Evolutionary conservation across 2,113 vertebrate species (phyloP), one percentile per base, ranked within the genome.

Genomic region (Trogon melanurus): DNA sequence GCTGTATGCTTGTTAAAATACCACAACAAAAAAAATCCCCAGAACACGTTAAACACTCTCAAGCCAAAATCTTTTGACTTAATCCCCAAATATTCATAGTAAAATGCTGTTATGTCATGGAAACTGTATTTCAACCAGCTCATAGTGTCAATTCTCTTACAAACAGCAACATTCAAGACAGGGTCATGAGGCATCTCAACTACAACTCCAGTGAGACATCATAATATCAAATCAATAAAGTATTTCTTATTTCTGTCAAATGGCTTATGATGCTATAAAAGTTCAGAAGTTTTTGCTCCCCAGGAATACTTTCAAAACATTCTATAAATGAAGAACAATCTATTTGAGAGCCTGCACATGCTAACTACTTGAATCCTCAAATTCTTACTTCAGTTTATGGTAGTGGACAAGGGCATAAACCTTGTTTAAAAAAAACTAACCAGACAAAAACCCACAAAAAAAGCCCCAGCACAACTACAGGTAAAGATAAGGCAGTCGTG

Each of bases 1-100:
- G n/a, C 64, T 73, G 58, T 50, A 54, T 3, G 41, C 16, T 61
- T 3, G 2, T 73, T 76, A 79, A 88, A 93, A 83, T 44, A 87
- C 9, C 25, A 51, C 44, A 70, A 76, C 15, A 50, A n/a, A 23
- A 64, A 66, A 83, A 67, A 48, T 20, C 2, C 0, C 6, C 22
- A 53, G 34, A 54, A 29, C 20, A 79, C 73, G 85, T 85, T 67
- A 82, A 91, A 71, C 34, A 71, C 32, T 66, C 57, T 64, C n/a
- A 66, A 93, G 64, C 19, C 85, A 90, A 81, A 78, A 66, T 60
- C 8, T 72, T 95, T 81, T 86, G 6, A 93, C 48, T 75, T 5
- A 2, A 48, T 71, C 36, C 20, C 72, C 84, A 82, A 86, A 70
- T 61, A 93, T 16, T 82, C 60, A 62, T n/a, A 83, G n/a, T 73